A percentile compares a stretch with the other conserved stretches of the same genome.
phyloP scores from a whole-genome alignment of 2,888 invertebrate species.

The Eilema depressum region DNA sequence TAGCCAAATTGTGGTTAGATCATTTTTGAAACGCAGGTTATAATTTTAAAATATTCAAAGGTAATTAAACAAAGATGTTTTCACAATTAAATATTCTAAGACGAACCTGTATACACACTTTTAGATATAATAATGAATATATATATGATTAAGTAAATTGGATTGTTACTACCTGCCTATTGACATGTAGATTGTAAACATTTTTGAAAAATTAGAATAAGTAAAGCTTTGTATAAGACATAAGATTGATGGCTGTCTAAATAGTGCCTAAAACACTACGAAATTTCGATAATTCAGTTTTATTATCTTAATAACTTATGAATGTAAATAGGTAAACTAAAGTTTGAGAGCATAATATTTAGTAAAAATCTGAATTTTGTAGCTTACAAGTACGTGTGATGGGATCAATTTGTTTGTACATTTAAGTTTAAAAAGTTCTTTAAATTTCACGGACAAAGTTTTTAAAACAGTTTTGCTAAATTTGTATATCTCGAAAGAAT shows the following conservation, averaged over 20 bases:
- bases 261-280: conserved; percentile 87
- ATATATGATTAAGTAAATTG: conserved; percentile 65
- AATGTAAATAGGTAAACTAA: conserved; percentile 76
- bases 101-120: conserved; percentile 63
- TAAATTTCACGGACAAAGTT: conserved; percentile 21
- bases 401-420: conserved; percentile 82
- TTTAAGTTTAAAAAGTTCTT: conserved; percentile 50
- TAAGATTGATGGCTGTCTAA: conserved; percentile 87
- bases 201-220: conserved; percentile 74
- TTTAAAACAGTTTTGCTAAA: conserved; percentile 19
- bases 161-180: conserved; percentile 85
- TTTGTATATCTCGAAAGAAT: conserved; percentile 17
- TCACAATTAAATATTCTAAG: conserved; percentile 37
- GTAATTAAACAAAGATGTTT: conserved; percentile 16
- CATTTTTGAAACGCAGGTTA: not conserved
- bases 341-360: conserved; percentile 73
- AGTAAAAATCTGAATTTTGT: conserved; percentile 68
- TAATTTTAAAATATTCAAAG: conserved; percentile 14
- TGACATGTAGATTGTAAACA: conserved; percentile 82
- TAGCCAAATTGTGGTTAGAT: conserved; percentile 10
- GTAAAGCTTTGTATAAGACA: conserved; percentile 84
- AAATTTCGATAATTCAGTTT: conserved; percentile 86
- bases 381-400: conserved; percentile 74
- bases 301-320: conserved; percentile 77
- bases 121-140: conserved; percentile 56